These are phyloP conservation scores for Drosophila longiperda DNA, from an alignment of 2,888 invertebrate species.

Conservation along the genomic window DNA sequence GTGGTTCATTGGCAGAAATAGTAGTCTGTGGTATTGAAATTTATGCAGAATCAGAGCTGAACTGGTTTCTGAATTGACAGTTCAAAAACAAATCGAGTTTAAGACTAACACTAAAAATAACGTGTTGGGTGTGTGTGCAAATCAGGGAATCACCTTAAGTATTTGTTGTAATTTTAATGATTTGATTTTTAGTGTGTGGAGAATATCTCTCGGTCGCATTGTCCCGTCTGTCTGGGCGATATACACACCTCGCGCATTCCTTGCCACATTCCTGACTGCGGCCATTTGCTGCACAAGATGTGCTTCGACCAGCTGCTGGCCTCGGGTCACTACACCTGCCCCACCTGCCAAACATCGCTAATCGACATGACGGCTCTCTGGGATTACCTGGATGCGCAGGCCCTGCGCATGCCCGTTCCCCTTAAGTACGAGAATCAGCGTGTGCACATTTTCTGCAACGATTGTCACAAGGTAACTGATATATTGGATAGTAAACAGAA, in stretches of 20 bases:
- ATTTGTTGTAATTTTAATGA: slow-evolving; percentile 18
- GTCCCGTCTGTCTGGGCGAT: slow-evolving; percentile 95
- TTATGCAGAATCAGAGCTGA: slow-evolving; percentile 26
- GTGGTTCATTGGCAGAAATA: slow-evolving; percentile 19
- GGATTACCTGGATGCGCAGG: slow-evolving; percentile 92
- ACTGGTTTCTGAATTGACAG: slow-evolving; percentile 34
- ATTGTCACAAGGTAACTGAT: slow-evolving; percentile 92
- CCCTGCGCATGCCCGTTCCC: slow-evolving; percentile 93
- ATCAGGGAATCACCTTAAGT: slow-evolving; percentile 21
- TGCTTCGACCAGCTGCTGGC: slow-evolving; percentile 91
- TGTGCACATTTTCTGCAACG: slow-evolving; percentile 94
- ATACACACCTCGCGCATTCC: slow-evolving; percentile 96
- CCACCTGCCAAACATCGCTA: slow-evolving; percentile 94
- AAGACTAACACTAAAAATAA: background rate
- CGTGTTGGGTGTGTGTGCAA: background rate
- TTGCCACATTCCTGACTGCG: slow-evolving; percentile 95
- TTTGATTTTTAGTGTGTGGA: slow-evolving; percentile 91
- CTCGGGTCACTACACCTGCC: slow-evolving; percentile 94
- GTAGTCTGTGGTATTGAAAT: slow-evolving; percentile 23
- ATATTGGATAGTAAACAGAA: no score
- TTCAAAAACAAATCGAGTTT: slow-evolving; percentile 39
- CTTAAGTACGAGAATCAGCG: slow-evolving; percentile 92
- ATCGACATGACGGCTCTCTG: slow-evolving; percentile 92
- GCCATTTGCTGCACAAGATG: slow-evolving; percentile 93
- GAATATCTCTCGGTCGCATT: slow-evolving; percentile 94